Evolutionary conservation across 2,888 invertebrate genomes (phyloP), one percentile per base, ranked within the genome.

Genomic region (Trilocha varians): DNA sequence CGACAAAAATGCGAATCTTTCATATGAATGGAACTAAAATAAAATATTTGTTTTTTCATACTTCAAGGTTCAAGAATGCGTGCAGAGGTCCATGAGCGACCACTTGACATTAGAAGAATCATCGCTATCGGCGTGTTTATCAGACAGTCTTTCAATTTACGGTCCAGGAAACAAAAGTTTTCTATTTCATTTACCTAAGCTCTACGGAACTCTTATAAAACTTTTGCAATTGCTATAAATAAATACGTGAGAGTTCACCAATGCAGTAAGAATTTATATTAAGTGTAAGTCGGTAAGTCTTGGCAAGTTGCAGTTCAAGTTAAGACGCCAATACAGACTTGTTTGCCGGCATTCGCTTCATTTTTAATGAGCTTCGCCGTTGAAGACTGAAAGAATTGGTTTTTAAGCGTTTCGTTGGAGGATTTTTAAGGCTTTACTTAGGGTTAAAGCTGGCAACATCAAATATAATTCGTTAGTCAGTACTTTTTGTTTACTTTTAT

Each of bases 281-380:
- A 57, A 54, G 54, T 53, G 52, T 55, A 62, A 61, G 58, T 60
- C 55, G 51, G 51, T 66, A 62, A 67, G 65, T 65, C 59, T 52
- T 46, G 40, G 47, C 44, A 56, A 55, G 59, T 65, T 60, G 49
- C 53, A 51, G 57, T 61, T 62, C 54, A 49, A 55, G 47, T 55
- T 56, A 53, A 60, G 57, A 53, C 38, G 49, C 55, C 59, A 56
- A 55, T 58, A 55, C 53, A 53, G 53, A 61, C 57, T 57, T 50
- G 49, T 47, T 55, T 48, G 48, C 38, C 46, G 47, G 45, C 35
- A 48, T 48, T 39, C 52, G 51, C 54, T 65, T 59, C 58, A 67
- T 65, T 62, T 69, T 66, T 68, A 69, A 66, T 65, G 66, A 64
- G 57, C 52, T 47, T 49, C 32, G 52, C 43, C 48, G 46, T 40